Base-by-base conservation (phyloP, 1,140 invertebrate genomes). In the Orius laevigatus region DNA sequence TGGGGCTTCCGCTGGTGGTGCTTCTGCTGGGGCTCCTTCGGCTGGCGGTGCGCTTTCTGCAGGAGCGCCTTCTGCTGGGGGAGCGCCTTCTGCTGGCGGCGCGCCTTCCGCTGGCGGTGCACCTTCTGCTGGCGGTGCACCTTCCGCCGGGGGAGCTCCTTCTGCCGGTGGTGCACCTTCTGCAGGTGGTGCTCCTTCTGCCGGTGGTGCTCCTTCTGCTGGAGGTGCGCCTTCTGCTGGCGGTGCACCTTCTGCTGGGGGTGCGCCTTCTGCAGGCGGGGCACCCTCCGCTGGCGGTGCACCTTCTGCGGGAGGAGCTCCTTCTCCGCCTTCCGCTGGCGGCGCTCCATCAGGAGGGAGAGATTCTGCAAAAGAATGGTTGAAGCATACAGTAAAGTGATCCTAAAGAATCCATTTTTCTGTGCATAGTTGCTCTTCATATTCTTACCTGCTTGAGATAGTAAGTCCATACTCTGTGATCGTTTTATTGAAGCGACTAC, bases 21-120 rank as follows among this genome's bases (percentile, higher is more conserved):
- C 63, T 58, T 68, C 66, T 51, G 59, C 62, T 45, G 61, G 62
- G 41, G 62, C 60, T 51, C 60, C 64, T 20, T 63, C 55, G 8
- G 63, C 56, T 48, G 65, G 58, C 14, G 64, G 51, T 36, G 54
- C 61, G 9, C 57, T 62, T 36, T 61, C 63, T 2, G 60, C 60
- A n/a, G 66, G 52, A 12, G 15, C n/a, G n/a, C 57, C 62, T 36
- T 61, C 63, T 2, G 60, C 60, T 12, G 66, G 52, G n/a, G 15
- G 15, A 3, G 14, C 10, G 34, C 8, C 15, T 5, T 38, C n/a
- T 2, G 55, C 54, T 44, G 55, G 53, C 20, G 55, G 47, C n/a
- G 16, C 14, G 10, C 19, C 41, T 60, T 67, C 49, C 66, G 67
- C 3, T n/a, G n/a, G n/a, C n/a, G n/a, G n/a, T n/a, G 62, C 64